Base-by-base conservation (phyloP, 2,888 invertebrate genomes). In the Brachypalpus laphriformis region DNA sequence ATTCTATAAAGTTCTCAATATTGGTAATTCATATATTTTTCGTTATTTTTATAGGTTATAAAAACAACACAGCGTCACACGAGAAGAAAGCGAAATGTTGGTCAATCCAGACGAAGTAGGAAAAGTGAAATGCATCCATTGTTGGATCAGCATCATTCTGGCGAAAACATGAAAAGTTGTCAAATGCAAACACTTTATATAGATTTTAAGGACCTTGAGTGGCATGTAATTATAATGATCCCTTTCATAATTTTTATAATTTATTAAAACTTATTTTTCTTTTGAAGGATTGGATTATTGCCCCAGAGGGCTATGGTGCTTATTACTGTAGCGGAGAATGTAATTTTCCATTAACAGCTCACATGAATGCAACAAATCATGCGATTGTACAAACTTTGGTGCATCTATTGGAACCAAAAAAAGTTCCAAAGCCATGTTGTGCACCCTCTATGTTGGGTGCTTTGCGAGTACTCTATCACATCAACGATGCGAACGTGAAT, bases 361-460 rank as follows among this genome's bases (percentile, higher is more conserved):
- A 97, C 90, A 97, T 98, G 95, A 98, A 98, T 92, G 98, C 98
- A 7, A 98, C 98, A 9, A 98, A 98, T 92, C 98, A 98, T 91
- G 98, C 98, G 11, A 98, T 98, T 87, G 97, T 99, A 3, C 98
- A 98, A 91, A 97, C 97, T 0, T 93, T 98, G 87, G 97, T 97
- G 16, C 97, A 98, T 92, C 93, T 97, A 25, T 94, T 97, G 91
- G 95, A 95, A 88, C 97, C 97, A 0, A 94, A 94, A 6, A 94
- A 95, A 82, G 91, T 91, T 68, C 98, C 98, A 5, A 97, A 97
- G 89, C 97, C 98, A 0, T 98, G 97, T 88, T 98, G 98, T 92
- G 98, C 98, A 0, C 98, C 98, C 1, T 97, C 97, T 66, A 96
- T 97, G 91, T 93, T 98, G 70, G 95, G 96, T 0, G 95, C 97